phyloP scores from a whole-genome alignment of 2,113 vertebrate genomes.

The Cavia porcellus region DNA sequence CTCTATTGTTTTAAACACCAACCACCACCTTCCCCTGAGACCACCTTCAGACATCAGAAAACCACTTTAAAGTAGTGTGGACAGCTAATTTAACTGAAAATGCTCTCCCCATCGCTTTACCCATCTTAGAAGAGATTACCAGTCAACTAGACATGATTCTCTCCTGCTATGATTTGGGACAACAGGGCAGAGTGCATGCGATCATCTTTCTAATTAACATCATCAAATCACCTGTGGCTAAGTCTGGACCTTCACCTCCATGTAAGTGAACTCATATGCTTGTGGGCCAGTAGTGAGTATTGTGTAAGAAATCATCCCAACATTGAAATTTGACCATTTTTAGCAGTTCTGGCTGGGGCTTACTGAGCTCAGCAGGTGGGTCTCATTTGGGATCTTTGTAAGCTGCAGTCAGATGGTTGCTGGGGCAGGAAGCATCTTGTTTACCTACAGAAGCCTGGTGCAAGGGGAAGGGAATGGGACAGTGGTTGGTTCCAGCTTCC shows the following conservation, averaged over 20 bases:
- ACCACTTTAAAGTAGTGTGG: not conserved
- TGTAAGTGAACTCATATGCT: not conserved
- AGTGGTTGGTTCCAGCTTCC: not conserved
- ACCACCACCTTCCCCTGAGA: not conserved
- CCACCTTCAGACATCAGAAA: constrained; percentile 1
- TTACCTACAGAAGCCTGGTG: not conserved
- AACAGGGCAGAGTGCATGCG: not conserved
- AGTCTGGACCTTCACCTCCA: not conserved
- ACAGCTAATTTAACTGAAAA: not conserved
- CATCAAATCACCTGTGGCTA: not conserved
- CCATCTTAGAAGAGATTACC: not conserved
- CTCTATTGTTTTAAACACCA: not conserved
- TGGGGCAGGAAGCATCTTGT: not conserved
- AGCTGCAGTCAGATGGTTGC: not conserved
- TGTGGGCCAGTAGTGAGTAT: not conserved
- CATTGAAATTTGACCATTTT: not conserved
- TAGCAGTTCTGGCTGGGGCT: not conserved
- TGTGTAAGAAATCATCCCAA: not conserved
- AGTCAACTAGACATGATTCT: not conserved
- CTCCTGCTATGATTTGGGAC: not conserved
- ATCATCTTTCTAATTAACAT: not conserved
- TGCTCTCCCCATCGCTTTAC: not conserved
- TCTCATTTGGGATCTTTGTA: not conserved
- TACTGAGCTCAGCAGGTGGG: not conserved
- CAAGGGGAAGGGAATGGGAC: not conserved